These are phyloP conservation scores for Dissostichus mawsoni DNA, from an alignment of 2,113 vertebrate species.

Conservation along the genomic window DNA sequence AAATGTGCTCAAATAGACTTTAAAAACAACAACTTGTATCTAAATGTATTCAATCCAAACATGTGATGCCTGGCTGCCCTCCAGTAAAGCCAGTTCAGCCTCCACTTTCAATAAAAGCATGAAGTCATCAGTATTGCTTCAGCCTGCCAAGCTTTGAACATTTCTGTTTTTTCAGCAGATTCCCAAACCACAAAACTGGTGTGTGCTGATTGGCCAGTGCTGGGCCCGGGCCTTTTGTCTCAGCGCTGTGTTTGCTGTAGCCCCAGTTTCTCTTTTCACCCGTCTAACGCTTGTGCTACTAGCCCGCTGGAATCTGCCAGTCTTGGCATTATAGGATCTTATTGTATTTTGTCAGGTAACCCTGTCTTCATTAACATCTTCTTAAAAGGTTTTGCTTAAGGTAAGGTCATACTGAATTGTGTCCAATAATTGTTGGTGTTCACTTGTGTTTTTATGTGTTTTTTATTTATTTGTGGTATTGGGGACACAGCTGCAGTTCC, in stretches of 20 bases:
- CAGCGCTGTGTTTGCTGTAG: slow-evolving; percentile 55
- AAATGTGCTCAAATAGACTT: neutral
- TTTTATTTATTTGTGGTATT: neutral
- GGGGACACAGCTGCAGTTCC: neutral
- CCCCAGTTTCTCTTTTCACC: slow-evolving; percentile 58
- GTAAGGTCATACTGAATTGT: slow-evolving; percentile 61
- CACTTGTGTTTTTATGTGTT: neutral
- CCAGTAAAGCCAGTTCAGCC: slow-evolving; percentile 70
- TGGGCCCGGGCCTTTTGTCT: slow-evolving; percentile 67
- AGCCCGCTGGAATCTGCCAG: slow-evolving; percentile 71
- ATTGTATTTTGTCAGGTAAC: slow-evolving; percentile 65
- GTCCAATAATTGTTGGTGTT: neutral
- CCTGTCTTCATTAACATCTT: slow-evolving; percentile 56
- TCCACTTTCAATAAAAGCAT: slow-evolving; percentile 75
- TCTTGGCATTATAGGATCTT: slow-evolving; percentile 65
- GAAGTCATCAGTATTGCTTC: slow-evolving; percentile 81
- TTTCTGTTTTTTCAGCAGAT: slow-evolving; percentile 86
- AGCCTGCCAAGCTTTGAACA: slow-evolving; percentile 63
- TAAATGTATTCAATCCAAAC: neutral
- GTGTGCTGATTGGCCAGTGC: slow-evolving; percentile 74
- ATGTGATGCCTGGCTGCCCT: slow-evolving; percentile 53
- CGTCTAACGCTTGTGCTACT: slow-evolving; percentile 61
- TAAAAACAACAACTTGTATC: neutral
- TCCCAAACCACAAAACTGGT: slow-evolving; percentile 78
- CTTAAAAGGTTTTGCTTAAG: slow-evolving; percentile 60